Evolutionary conservation across 92 coral and sea anemone species (phyloP).

Genomic region (Meandrina meandrites): DNA sequence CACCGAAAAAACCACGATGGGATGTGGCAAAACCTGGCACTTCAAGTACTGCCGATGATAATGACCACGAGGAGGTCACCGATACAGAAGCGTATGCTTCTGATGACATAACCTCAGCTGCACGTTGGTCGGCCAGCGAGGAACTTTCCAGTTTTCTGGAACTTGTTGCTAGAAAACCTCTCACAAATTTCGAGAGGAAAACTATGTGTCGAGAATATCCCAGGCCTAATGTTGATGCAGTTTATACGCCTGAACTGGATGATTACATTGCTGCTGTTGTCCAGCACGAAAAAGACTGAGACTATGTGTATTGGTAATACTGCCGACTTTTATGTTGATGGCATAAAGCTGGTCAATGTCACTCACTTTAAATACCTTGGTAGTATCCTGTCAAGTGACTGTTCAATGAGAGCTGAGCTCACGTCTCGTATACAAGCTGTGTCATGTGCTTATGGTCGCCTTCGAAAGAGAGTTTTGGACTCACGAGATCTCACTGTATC

Average conservation of each 20-base stretch:
- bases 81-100: background rate
- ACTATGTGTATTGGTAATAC: too few species aligned
- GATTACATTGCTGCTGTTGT: conserved; percentile 26
- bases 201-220: conserved; percentile 40
- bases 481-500: too few species aligned
- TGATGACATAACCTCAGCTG: conserved; percentile 25
- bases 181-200: conserved; percentile 28
- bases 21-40: background rate
- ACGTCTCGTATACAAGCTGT: too few species aligned
- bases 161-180: conserved; percentile 28
- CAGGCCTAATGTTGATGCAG: conserved; percentile 14
- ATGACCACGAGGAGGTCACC: conserved; percentile 12
- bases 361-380: too few species aligned
- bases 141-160: conserved; percentile 22
- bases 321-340: too few species aligned
- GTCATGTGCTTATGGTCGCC: too few species aligned
- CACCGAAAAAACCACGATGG: background rate
- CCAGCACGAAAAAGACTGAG: too few species aligned
- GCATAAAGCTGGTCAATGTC: too few species aligned
- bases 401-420: too few species aligned
- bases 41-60: conserved; percentile 2
- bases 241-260: conserved; percentile 38
- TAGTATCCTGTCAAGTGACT: too few species aligned
- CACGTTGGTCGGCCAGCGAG: conserved; percentile 31
- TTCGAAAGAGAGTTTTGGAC: too few species aligned